Conservation (phyloP, 2,113 vertebrate species). For the Zootoca vivipara region DNA sequence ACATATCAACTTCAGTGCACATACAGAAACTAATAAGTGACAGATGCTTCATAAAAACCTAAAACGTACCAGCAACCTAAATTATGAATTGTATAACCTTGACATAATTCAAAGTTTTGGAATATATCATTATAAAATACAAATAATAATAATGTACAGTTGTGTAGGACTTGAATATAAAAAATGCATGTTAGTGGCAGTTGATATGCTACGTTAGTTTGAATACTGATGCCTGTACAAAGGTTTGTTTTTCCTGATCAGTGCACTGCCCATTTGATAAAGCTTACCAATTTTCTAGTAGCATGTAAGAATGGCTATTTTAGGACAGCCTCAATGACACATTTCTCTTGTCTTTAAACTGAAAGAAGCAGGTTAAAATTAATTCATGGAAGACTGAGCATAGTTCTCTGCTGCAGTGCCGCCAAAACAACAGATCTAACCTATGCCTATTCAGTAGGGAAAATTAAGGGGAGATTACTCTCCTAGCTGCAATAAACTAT, state of each 20-base stretch:
- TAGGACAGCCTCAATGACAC: neutral
- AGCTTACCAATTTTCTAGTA: neutral
- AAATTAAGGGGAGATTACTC: too few relatives aligned
- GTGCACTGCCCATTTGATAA: neutral
- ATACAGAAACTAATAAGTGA: neutral
- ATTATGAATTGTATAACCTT: constrained; percentile 7
- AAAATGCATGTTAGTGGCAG: neutral
- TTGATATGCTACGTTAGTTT: neutral
- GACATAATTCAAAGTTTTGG: neutral
- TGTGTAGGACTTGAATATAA: fast-evolving
- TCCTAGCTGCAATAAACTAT: neutral
- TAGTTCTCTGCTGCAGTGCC: neutral
- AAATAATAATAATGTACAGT: neutral
- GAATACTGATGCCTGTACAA: neutral
- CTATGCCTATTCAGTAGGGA: neutral
- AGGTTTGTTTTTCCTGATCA: neutral
- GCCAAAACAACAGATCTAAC: neutral
- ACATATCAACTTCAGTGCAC: neutral
- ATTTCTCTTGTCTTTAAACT: neutral
- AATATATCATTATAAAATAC: neutral
- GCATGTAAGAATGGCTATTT: neutral
- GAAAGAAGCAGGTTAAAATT: neutral
- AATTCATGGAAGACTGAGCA: neutral
- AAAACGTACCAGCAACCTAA: constrained; percentile 9
- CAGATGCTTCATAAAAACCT: neutral